These are phyloP conservation scores for Acrocephalus scirpaceus DNA, from an alignment of 2,797 vertebrate genomes.

Conservation along the genomic window DNA sequence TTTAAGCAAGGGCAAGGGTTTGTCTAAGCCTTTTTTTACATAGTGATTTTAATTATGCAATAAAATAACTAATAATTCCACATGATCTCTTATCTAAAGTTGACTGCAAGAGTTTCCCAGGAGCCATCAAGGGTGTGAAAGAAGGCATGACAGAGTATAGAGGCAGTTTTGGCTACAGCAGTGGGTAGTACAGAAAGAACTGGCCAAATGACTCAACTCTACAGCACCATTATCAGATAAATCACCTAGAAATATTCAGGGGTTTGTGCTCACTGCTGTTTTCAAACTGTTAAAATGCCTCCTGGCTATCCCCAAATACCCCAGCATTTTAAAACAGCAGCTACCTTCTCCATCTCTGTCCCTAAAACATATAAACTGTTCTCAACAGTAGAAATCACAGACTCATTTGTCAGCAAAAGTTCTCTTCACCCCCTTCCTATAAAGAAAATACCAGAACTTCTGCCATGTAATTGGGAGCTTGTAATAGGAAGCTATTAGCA, in stretches of 20 bases:
- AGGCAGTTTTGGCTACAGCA: background rate
- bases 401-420: background rate
- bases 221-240: background rate
- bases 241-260: background rate
- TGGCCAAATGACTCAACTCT: accelerated
- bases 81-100: background rate
- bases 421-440: background rate
- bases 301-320: background rate
- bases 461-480: background rate
- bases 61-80: background rate
- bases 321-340: background rate
- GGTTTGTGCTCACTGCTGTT: background rate
- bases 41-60: background rate
- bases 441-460: slow-evolving; percentile 33
- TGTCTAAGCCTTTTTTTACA: background rate
- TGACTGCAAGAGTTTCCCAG: background rate
- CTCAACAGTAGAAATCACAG: background rate
- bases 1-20: background rate
- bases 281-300: background rate
- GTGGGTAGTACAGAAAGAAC: background rate
- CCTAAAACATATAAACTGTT: background rate
- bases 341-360: background rate
- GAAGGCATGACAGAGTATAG: background rate
- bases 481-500: slow-evolving; percentile 7
- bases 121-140: background rate